phyloP scores from a whole-genome alignment of 2,113 vertebrate species.

The Catagonus wagneri region DNA sequence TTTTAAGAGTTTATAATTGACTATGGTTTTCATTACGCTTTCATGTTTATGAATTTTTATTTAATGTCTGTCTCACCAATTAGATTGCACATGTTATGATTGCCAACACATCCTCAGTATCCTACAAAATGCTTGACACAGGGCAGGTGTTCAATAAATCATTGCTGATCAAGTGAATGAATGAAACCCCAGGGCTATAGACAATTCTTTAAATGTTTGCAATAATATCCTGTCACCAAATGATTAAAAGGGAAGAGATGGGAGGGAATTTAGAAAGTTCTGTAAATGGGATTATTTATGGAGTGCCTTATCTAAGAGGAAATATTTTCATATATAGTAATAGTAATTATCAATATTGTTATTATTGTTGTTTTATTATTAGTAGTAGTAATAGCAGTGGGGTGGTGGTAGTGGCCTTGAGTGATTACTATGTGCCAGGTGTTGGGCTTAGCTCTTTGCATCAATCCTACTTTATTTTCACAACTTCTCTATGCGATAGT shows the following conservation, averaged over 20 bases:
- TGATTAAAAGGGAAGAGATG: neutral
- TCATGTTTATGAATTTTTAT: slow-evolving; percentile 1
- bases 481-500: neutral
- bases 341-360: neutral
- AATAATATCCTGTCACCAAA: neutral
- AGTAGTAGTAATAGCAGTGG: neutral
- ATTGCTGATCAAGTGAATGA: neutral
- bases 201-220: slow-evolving; percentile 9
- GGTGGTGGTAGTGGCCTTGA: neutral
- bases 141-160: slow-evolving; percentile 47
- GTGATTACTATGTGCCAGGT: neutral
- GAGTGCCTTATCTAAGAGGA: neutral
- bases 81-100: neutral
- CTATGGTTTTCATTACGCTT: neutral
- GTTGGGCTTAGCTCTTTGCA: neutral
- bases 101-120: neutral
- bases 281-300: neutral
- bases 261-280: neutral
- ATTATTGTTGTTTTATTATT: neutral
- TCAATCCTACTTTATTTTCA: neutral
- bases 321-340: neutral
- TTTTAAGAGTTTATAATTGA: neutral
- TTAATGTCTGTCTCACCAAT: neutral
- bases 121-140: neutral
- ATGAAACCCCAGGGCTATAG: neutral